Base-by-base conservation (phyloP, 1,140 invertebrate species). In the Drosophila persimilis region DNA sequence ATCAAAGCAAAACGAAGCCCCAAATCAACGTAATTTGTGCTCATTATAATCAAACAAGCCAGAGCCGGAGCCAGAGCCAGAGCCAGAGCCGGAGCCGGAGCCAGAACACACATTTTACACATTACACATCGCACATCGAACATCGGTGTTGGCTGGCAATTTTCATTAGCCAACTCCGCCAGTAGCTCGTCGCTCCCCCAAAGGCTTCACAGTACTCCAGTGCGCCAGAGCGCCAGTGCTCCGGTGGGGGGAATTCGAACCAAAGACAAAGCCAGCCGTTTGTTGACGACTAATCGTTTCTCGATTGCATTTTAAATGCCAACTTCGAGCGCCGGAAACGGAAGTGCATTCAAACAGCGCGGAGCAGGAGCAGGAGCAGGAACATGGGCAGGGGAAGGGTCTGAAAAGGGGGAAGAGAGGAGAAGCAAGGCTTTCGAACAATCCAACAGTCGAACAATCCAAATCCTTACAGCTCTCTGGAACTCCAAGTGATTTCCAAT, bases 241-340 rank as follows among this genome's bases (percentile, higher is more conserved):
- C n/a, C 26, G 71, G 20, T 39, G 11, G n/a, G 20, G 22, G 65
- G 3, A 0, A 4, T 1, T 26, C 24, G 11, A 48, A 48, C 39
- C 44, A 57, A 57, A 84, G 70, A 53, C 57, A 79, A 63, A 59
- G 61, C 59, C 57, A 56, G 50, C 26, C 39, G 52, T 52, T 83
- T 71, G 69, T 76, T 76, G 63, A 80, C 80, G 63, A 80, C 80
- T 85, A 85, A 84, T 85, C 80, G 81, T 69, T 73, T 69, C 48
- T 73, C 77, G 55, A 83, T 83, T 83, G 79, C 60, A 61, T 70
- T 80, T 86, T 48, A 69, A 80, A 80, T 70, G 76, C 24, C 52
- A 60, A 44, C 63, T 72, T 73, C 58, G 45, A 80, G 62, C 20
- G 45, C 44, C 58, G 80, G 72, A 85, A 74, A 60, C 80, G 76